These are phyloP conservation scores for Drosophila setifemur DNA, from an alignment of 1,140 invertebrate species.

Conservation along the genomic window DNA sequence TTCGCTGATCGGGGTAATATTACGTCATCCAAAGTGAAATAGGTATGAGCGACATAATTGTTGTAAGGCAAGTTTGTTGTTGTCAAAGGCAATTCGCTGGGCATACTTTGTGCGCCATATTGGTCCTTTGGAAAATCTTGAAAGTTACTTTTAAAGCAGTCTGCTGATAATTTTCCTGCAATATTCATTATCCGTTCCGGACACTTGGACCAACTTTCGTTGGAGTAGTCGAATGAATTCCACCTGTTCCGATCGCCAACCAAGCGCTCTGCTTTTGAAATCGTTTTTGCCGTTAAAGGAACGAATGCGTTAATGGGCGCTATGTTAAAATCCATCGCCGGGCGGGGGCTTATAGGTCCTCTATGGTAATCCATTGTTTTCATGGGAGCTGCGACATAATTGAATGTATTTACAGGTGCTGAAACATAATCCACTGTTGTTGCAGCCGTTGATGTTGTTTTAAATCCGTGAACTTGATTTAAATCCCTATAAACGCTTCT, in stretches of 20 bases:
- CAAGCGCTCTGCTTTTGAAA: constrained; percentile 4
- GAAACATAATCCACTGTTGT: constrained; percentile 17
- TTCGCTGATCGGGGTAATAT: constrained; percentile 28
- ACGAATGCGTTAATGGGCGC: constrained; percentile 15
- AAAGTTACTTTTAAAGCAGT: constrained; percentile 10
- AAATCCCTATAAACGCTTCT: constrained; percentile 22
- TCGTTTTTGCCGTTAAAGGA: constrained; percentile 15
- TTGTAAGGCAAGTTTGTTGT: constrained; percentile 31
- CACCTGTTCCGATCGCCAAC: constrained; percentile 8
- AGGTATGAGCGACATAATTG: constrained; percentile 48
- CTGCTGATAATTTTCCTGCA: background rate
- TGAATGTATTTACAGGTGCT: background rate
- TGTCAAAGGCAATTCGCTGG: constrained; percentile 14
- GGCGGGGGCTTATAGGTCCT: background rate
- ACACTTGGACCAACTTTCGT: constrained; percentile 18
- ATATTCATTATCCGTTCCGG: constrained; percentile 2
- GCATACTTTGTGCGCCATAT: constrained; percentile 1
- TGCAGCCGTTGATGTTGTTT: constrained; percentile 1
- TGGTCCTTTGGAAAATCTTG: constrained; percentile 6
- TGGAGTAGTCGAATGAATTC: constrained; percentile 6
- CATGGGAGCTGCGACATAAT: background rate
- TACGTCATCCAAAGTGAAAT: constrained; percentile 38
- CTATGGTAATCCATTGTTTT: constrained; percentile 4
- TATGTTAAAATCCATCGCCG: constrained; percentile 14
- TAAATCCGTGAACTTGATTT: constrained; percentile 10